These are phyloP conservation scores for Cheilosia scutellata DNA, from an alignment of 2,888 invertebrate genomes.

Conservation along the genomic window DNA sequence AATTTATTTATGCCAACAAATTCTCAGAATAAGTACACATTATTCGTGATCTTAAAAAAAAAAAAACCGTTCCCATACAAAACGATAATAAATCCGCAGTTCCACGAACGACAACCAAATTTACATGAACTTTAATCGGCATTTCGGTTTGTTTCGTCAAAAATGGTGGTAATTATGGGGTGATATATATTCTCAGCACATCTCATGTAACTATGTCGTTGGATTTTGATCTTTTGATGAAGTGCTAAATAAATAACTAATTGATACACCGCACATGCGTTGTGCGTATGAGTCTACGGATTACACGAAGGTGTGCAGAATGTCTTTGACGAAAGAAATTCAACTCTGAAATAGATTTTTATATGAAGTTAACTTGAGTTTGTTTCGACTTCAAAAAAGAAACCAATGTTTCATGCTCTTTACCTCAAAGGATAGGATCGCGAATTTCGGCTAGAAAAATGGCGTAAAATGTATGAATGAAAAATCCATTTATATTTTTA, in stretches of 20 bases:
- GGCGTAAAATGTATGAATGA: no score
- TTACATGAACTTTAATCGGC: constrained; percentile 44
- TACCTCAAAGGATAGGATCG: no score
- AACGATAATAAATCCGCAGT: constrained; percentile 48
- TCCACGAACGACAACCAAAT: constrained; percentile 43
- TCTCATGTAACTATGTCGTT: constrained; percentile 1
- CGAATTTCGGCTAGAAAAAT: no score
- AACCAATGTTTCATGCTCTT: no score
- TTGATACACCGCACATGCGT: constrained; percentile 11
- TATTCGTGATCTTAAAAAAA: constrained; percentile 24
- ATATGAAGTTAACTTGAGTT: no score
- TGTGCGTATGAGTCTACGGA: background rate
- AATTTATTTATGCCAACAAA: constrained; percentile 12
- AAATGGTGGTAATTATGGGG: constrained; percentile 39
- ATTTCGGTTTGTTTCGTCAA: constrained; percentile 27
- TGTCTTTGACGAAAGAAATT: no score
- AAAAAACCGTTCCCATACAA: constrained; percentile 8
- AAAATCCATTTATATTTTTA: no score
- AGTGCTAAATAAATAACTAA: constrained; percentile 40
- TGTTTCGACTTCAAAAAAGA: no score
- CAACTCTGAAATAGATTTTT: no score
- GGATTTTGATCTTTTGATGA: constrained; percentile 37
- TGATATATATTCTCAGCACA: constrained; percentile 49
- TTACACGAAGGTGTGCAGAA: background rate
- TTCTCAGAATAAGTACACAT: constrained; percentile 6